phyloP scores from a whole-genome alignment of 2,888 invertebrate genomes.

The Nysson spinosus region DNA sequence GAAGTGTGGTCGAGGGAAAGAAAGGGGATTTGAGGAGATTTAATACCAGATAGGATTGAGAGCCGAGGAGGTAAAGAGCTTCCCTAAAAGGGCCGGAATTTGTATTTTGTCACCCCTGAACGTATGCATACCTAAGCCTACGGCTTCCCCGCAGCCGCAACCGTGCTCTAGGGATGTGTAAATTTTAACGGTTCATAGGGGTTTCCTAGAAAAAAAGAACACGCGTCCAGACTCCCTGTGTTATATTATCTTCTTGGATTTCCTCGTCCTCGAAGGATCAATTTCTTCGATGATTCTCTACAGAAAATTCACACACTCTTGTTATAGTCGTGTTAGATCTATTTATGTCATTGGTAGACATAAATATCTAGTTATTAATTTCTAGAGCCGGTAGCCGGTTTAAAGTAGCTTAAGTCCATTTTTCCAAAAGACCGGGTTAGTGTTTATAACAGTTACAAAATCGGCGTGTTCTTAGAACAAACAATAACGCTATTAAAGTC shows the following conservation, averaged over 20 bases:
- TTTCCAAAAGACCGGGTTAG: too few species aligned
- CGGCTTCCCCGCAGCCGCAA: constrained; percentile 40
- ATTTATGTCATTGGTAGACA: neutral
- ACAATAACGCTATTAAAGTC: too few species aligned
- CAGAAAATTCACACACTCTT: too few species aligned
- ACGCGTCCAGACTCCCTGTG: neutral
- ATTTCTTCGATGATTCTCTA: neutral
- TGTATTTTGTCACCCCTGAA: constrained; percentile 70
- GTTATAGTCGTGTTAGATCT: too few species aligned
- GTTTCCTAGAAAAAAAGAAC: neutral
- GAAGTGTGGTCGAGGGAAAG: constrained; percentile 49
- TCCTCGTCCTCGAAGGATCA: constrained; percentile 11
- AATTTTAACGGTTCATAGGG: constrained; percentile 58
- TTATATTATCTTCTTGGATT: constrained; percentile 1
- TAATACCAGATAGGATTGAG: constrained; percentile 75
- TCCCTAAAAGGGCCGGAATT: constrained; percentile 59
- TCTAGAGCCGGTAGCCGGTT: too few species aligned
- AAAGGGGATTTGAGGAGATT: constrained; percentile 71
- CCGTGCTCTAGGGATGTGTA: constrained; percentile 55
- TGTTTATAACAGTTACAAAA: too few species aligned
- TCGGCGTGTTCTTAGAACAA: too few species aligned
- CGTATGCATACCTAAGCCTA: constrained; percentile 65
- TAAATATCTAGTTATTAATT: too few species aligned
- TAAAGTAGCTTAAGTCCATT: too few species aligned
- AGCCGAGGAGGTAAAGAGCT: constrained; percentile 67